Evolutionary conservation across 1,140 invertebrate species (phyloP).

Genomic region (Trichogramma pretiosum): DNA sequence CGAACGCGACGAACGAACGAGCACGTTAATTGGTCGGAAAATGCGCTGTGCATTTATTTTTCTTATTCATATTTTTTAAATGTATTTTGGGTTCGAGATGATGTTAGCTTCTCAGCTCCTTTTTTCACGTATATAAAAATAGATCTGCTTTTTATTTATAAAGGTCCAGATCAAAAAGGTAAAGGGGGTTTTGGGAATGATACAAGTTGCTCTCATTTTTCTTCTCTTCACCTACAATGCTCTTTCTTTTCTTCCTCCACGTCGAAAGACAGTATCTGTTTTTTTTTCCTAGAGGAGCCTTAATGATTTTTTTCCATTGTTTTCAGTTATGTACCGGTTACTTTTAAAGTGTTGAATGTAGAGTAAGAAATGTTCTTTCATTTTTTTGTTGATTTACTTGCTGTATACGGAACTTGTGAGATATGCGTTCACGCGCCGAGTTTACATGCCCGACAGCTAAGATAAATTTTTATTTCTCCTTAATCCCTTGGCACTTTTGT

Average conservation of each 20-base stretch:
- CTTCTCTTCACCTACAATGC: constrained; percentile 7
- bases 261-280: constrained; percentile 5
- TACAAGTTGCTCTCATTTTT: constrained; percentile 7
- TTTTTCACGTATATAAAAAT: constrained; percentile 13
- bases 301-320: constrained; percentile 12
- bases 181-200: constrained; percentile 6
- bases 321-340: background rate
- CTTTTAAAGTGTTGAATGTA: constrained; percentile 1
- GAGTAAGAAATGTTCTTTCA: constrained; percentile 9
- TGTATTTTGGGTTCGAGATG: constrained; percentile 3
- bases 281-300: constrained; percentile 27
- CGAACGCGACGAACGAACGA: constrained; percentile 17
- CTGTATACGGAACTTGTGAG: constrained; percentile 9
- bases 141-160: background rate
- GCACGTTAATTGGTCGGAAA: constrained; percentile 6
- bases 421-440: constrained; percentile 1
- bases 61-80: background rate
- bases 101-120: constrained; percentile 1
- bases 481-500: constrained; percentile 32
- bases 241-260: constrained; percentile 10
- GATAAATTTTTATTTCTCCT: constrained; percentile 2
- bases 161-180: constrained; percentile 6
- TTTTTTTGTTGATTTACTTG: background rate
- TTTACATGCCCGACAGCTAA: constrained; percentile 2
- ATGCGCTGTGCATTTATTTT: constrained; percentile 4